phyloP scores from a whole-genome alignment of 2,113 vertebrate species.

The Lipophrys pholis region DNA sequence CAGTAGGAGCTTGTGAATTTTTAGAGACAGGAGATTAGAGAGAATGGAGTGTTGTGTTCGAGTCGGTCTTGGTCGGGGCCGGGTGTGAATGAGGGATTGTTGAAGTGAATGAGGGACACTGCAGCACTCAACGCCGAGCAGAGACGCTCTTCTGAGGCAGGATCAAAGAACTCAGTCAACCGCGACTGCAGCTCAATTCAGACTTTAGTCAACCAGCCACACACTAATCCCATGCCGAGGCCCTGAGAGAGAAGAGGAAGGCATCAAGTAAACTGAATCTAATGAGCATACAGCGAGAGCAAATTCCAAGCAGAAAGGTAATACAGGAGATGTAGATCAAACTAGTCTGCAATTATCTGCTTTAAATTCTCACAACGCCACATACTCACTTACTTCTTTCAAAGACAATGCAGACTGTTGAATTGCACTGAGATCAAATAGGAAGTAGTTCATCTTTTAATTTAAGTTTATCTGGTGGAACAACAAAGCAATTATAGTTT shows the following conservation, averaged over 20 bases:
- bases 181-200: slow-evolving; percentile 67
- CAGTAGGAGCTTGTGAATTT: slow-evolving; percentile 42
- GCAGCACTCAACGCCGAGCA: slow-evolving; percentile 42
- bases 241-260: slow-evolving; percentile 45
- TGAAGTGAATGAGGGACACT: slow-evolving; percentile 60
- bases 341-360: background rate
- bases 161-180: slow-evolving; percentile 76
- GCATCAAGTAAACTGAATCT: slow-evolving; percentile 49
- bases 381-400: background rate
- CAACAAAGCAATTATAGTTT: slow-evolving; percentile 8
- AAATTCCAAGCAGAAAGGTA: slow-evolving; percentile 31
- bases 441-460: background rate
- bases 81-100: slow-evolving; percentile 67
- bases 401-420: background rate
- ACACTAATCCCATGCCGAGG: slow-evolving; percentile 63
- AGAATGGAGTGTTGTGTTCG: slow-evolving; percentile 50
- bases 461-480: background rate
- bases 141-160: slow-evolving; percentile 61
- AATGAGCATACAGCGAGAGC: slow-evolving; percentile 47
- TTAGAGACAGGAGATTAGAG: slow-evolving; percentile 57
- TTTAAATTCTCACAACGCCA: slow-evolving; percentile 13
- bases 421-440: background rate
- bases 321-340: slow-evolving; percentile 1
- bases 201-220: slow-evolving; percentile 72
- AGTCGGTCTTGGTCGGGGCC: slow-evolving; percentile 58